These are phyloP conservation scores for Popillia japonica DNA, from an alignment of 1,140 invertebrate genomes.

Conservation along the genomic window DNA sequence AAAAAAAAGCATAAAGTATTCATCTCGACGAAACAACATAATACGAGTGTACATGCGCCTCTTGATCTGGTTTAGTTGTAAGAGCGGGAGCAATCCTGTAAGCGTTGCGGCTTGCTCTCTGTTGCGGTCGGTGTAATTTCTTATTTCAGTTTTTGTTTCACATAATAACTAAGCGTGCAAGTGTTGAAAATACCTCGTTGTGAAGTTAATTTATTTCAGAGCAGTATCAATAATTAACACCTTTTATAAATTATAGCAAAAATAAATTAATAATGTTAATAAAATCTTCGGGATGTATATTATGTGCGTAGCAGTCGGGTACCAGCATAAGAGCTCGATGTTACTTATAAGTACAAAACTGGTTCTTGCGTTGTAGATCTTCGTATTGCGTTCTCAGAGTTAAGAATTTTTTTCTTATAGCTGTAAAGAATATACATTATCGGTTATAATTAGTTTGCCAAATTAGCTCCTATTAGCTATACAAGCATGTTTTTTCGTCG, in stretches of 20 bases:
- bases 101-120: not conserved
- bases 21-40: no score
- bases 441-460: no score
- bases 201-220: not conserved
- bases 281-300: not conserved
- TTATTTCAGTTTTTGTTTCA: not conserved
- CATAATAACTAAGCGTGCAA: not conserved
- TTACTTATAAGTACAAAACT: not conserved
- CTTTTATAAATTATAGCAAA: slow-evolving; percentile 2
- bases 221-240: slow-evolving; percentile 10
- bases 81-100: no score
- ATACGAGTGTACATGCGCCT: no score
- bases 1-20: no score
- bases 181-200: not conserved
- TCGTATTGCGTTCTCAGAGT: no score
- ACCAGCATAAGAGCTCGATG: not conserved
- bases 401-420: no score
- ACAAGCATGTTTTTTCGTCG: no score
- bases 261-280: slow-evolving; percentile 16
- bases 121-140: not conserved
- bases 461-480: no score
- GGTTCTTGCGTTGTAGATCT: not conserved
- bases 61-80: no score
- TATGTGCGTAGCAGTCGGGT: not conserved
- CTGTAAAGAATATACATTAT: no score